Base-by-base conservation (phyloP, 2,888 invertebrate genomes). In the Catocala sponsa region DNA sequence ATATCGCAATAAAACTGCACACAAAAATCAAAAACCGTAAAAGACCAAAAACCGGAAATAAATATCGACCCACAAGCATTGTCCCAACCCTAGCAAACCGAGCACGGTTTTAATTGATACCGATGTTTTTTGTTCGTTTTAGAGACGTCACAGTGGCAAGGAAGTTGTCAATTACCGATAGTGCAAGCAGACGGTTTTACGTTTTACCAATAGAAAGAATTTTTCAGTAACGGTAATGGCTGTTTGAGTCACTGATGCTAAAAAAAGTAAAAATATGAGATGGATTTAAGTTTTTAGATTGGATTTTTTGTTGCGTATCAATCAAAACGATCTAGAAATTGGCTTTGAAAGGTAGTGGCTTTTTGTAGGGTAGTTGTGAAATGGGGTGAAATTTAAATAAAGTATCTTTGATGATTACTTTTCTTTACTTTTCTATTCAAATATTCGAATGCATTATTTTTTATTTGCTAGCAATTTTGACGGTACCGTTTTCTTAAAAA, bases 101-200 rank as follows among this genome's bases (percentile, higher is more conserved):
- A 79, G 78, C 80, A 76, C 76, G 76, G 54, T 79, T 84, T 81
- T 85, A 85, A 85, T 85, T 85, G 86, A 85, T 78, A 78, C 63
- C 64, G 74, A 63, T 59, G 73, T 64, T 79, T 83, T 79, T 80
- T 79, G 76, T 70, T 79, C 76, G 52, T 59, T 62, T 43, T 73
- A 68, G 72, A 68, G 68, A 79, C 61, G 74, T 76, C 70, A 70
- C 62, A 62, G 63, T 64, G 58, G 65, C 61, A 70, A 69, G 72
- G 70, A 78, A 79, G 68, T 74, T 78, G 76, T 70, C 78, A 78
- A 77, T 78, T 80, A 80, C 77, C 72, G 78, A 78, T 78, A 70
- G 70, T 62, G 68, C 68, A 63, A 55, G 68, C 59, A 65, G 55
- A 55, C 48, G 25, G 51, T 33, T 49, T 55, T 56, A 25, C 11